Percentiles rank a stretch among this genome's conserved stretches.
Conservation (phyloP, 64 coral and sea anemone genomes). For the Anthopleura sola region DNA sequence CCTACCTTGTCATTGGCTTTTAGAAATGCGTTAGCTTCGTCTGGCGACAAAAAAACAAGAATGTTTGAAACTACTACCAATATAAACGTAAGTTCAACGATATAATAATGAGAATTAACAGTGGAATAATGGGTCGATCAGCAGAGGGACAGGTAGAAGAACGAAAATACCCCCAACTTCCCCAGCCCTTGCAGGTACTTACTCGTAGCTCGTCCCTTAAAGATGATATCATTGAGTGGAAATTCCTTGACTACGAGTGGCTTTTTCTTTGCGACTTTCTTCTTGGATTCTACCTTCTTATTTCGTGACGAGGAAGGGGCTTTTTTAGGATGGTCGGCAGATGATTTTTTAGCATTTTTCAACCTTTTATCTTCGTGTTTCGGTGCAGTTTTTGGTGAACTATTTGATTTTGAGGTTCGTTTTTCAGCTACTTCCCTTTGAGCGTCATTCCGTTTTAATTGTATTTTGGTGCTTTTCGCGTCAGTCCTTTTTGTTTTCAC, state of each 20-base stretch:
- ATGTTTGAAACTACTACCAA: neutral
- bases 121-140: neutral
- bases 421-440: too few relatives aligned
- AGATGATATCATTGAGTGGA: conserved; percentile 25
- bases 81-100: neutral
- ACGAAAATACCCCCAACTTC: too few relatives aligned
- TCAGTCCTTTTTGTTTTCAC: neutral
- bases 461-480: neutral
- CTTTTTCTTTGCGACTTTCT: neutral
- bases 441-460: neutral
- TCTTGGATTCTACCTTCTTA: neutral
- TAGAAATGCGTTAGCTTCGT: conserved; percentile 23
- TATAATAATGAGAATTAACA: too few relatives aligned
- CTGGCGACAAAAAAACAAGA: neutral
- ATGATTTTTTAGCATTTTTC: neutral
- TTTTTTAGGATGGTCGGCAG: too few relatives aligned
- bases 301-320: neutral
- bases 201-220: conserved; percentile 21
- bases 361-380: neutral
- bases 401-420: neutral
- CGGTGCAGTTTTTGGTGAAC: neutral
- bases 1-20: conserved; percentile 15
- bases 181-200: neutral
- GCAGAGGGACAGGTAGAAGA: too few relatives aligned
- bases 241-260: neutral